phyloP scores from a whole-genome alignment of 2,113 vertebrate genomes.

The Sinocyclocheilus rhinocerous region DNA sequence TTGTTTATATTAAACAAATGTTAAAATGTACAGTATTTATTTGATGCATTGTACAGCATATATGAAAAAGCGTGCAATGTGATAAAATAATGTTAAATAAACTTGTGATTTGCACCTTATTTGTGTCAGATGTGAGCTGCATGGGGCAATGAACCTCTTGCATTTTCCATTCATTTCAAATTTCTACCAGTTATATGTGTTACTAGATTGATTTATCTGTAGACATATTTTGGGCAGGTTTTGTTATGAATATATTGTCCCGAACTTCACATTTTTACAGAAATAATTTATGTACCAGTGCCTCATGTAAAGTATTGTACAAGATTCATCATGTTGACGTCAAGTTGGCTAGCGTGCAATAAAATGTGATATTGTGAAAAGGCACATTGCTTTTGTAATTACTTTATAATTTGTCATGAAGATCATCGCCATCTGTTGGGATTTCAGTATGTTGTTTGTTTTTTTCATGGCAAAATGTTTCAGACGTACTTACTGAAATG shows the following conservation, averaged over 20 bases:
- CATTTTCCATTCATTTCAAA: constrained; percentile 12
- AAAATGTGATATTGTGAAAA: constrained; percentile 75
- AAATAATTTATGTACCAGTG: constrained; percentile 35
- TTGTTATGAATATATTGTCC: constrained; percentile 36
- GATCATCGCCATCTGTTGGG: background rate
- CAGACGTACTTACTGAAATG: background rate
- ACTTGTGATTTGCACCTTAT: constrained; percentile 54
- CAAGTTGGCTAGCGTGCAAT: constrained; percentile 83
- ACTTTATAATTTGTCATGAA: constrained; percentile 15
- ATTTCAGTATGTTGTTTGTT: background rate
- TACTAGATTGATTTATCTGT: background rate
- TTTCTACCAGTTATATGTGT: background rate
- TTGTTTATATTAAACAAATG: constrained; percentile 97
- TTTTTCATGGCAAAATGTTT: background rate
- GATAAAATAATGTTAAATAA: constrained; percentile 16
- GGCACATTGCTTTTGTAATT: constrained; percentile 9
- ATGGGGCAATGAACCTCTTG: background rate
- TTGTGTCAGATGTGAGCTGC: constrained; percentile 46
- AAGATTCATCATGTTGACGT: constrained; percentile 61
- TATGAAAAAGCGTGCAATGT: background rate
- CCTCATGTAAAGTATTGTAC: constrained; percentile 74
- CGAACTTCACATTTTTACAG: constrained; percentile 29
- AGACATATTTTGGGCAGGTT: constrained; percentile 26
- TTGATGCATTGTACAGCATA: constrained; percentile 48
- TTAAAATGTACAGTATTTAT: constrained; percentile 70